phyloP scores from a whole-genome alignment of 2,888 invertebrate genomes.

The Apamea anceps region DNA sequence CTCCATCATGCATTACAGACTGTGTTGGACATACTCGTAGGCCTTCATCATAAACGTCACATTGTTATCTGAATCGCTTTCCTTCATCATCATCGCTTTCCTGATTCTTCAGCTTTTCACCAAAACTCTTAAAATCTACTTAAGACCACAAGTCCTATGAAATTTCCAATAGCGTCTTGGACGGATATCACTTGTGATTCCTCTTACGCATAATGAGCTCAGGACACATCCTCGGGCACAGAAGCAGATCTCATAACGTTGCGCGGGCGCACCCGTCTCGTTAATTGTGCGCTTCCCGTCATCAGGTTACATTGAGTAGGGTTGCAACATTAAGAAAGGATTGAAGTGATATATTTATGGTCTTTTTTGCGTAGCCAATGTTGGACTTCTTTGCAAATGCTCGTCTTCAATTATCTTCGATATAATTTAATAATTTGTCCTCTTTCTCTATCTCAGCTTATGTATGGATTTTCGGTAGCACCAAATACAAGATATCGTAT shows the following conservation, averaged over 20 bases:
- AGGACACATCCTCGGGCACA: slow-evolving; percentile 57
- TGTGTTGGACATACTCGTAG: neutral
- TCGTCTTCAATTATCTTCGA: no score
- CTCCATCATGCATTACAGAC: neutral
- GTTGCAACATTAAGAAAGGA: slow-evolving; percentile 32
- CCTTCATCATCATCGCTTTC: neutral
- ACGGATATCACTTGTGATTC: slow-evolving; percentile 53
- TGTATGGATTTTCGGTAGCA: neutral
- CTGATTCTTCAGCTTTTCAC: neutral
- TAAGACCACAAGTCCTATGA: slow-evolving; percentile 1
- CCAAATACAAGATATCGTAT: neutral
- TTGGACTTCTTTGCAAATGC: neutral
- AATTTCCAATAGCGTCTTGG: slow-evolving; percentile 13
- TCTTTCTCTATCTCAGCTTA: neutral
- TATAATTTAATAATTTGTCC: neutral
- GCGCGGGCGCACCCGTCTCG: slow-evolving; percentile 65
- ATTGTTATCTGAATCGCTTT: neutral
- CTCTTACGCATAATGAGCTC: slow-evolving; percentile 48
- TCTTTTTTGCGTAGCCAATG: neutral
- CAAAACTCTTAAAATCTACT: neutral
- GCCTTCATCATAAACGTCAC: neutral
- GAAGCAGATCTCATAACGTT: slow-evolving; percentile 63
- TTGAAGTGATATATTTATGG: neutral
- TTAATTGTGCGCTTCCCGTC: slow-evolving; percentile 76
- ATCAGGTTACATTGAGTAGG: slow-evolving; percentile 70